phyloP scores from a whole-genome alignment of 2,888 invertebrate species.

The Balanococcus diminutus region DNA sequence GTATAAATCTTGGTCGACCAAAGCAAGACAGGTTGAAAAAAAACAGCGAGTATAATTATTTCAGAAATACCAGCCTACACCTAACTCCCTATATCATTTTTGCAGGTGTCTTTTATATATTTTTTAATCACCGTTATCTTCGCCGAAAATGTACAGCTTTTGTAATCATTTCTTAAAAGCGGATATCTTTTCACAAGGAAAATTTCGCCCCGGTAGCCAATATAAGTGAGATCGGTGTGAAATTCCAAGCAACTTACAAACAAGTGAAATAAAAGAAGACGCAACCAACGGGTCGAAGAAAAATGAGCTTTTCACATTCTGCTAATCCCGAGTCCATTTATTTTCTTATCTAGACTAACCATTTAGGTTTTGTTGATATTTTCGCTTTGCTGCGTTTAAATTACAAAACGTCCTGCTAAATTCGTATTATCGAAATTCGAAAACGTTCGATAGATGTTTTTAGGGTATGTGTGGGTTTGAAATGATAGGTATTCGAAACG shows the following conservation, averaged over 20 bases:
- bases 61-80: neutral
- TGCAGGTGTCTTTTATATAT: no score
- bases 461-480: neutral
- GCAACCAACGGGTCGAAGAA: neutral
- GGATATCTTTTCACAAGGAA: neutral
- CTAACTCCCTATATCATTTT: neutral
- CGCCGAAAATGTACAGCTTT: neutral
- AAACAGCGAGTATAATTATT: neutral
- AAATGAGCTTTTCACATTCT: constrained; percentile 32
- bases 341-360: constrained; percentile 15
- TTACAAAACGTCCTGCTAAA: neutral
- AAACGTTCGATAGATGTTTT: neutral
- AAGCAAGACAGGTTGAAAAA: no score
- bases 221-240: neutral
- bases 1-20: neutral
- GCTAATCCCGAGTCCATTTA: constrained; percentile 23
- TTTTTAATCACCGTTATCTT: neutral
- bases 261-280: neutral
- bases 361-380: constrained; percentile 26
- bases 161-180: neutral
- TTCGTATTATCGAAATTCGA: neutral
- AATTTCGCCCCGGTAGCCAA: neutral
- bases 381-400: neutral
- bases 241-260: neutral
- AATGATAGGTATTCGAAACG: neutral